These are phyloP conservation scores for Chirona hameri DNA, from an alignment of 2,888 invertebrate genomes.

Conservation along the genomic window DNA sequence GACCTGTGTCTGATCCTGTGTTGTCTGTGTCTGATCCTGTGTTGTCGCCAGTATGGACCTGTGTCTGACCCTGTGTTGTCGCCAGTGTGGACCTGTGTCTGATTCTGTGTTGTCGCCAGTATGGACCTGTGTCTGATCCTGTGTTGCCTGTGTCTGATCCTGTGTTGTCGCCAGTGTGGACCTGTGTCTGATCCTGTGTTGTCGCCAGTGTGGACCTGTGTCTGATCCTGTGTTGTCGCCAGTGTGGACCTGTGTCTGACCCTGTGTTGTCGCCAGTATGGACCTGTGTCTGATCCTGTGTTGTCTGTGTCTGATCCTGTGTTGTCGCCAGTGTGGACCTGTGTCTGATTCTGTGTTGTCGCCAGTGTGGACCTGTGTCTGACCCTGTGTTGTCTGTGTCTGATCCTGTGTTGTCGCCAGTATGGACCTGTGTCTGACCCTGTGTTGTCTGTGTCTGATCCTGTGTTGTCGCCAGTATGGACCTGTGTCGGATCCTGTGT, in stretches of 20 bases:
- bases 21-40: slow-evolving; percentile 24
- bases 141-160: neutral
- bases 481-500: slow-evolving; percentile 51
- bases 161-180: slow-evolving; percentile 55
- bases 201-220: too few relatives aligned
- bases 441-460: neutral
- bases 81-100: too few relatives aligned
- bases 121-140: too few relatives aligned
- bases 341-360: slow-evolving; percentile 29
- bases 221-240: too few relatives aligned
- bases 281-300: slow-evolving; percentile 53
- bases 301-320: too few relatives aligned
- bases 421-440: too few relatives aligned
- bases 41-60: slow-evolving; percentile 60
- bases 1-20: too few relatives aligned
- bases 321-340: neutral
- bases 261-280: slow-evolving; percentile 52
- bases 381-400: too few relatives aligned
- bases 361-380: slow-evolving; percentile 61
- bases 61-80: slow-evolving; percentile 42
- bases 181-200: slow-evolving; percentile 50
- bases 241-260: neutral
- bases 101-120: too few relatives aligned
- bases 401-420: too few relatives aligned
- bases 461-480: slow-evolving; percentile 53